Conservation (phyloP, 1,140 invertebrate genomes). For the Drosophila equinoxialis region DNA sequence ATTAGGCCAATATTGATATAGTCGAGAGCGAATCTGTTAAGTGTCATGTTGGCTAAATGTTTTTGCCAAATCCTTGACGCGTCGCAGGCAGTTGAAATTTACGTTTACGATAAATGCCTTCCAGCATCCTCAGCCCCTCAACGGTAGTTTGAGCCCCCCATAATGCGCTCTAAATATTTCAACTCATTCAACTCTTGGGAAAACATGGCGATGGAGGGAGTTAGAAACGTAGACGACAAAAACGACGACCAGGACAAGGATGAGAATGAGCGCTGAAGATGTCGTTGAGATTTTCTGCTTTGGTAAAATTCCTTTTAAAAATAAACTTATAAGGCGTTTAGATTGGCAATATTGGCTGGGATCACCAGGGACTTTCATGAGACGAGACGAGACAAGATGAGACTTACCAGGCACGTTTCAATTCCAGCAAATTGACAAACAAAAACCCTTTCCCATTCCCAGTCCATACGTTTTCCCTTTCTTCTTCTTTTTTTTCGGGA, state of each 20-base stretch:
- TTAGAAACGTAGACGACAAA: no score
- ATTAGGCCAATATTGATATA: conserved; percentile 68
- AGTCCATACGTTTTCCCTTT: not conserved
- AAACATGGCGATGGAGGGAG: not conserved
- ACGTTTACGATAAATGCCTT: conserved; percentile 76
- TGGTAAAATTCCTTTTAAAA: conserved; percentile 56
- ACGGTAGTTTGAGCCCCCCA: conserved; percentile 54
- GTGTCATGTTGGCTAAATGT: conserved; percentile 77
- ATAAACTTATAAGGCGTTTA: conserved; percentile 55
- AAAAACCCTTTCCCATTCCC: conserved; percentile 30
- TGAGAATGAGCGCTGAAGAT: not conserved
- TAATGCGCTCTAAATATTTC: conserved; percentile 71
- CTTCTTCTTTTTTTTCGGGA: not conserved
- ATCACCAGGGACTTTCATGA: conserved; percentile 9
- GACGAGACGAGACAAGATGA: conserved; percentile 46
- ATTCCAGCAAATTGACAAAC: conserved; percentile 73
- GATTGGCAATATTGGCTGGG: conserved; percentile 10
- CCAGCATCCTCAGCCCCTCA: conserved; percentile 34
- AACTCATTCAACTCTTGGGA: conserved; percentile 30
- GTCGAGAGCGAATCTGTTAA: conserved; percentile 50
- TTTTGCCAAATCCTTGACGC: conserved; percentile 73
- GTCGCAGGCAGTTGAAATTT: conserved; percentile 69
- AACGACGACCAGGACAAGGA: no score
- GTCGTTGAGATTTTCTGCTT: conserved; percentile 32
- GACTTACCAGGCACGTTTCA: conserved; percentile 52